Percentiles rank a stretch among this genome's conserved stretches.
Evolutionary conservation across 2,888 invertebrate genomes (phyloP).

Genomic region (Nebria brevicollis): DNA sequence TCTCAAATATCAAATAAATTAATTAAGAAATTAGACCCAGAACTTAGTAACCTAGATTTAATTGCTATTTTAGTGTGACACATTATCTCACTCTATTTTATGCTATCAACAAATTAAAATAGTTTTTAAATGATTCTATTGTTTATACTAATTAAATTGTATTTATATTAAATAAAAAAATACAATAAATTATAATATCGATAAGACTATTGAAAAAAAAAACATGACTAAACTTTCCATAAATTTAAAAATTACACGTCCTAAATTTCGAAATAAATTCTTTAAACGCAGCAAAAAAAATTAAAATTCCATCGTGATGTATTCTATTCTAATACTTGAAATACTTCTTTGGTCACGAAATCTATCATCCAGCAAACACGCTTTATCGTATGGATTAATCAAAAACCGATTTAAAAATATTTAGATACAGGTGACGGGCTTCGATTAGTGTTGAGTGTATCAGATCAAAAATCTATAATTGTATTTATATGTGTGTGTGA

Average conservation of each 20-base stretch:
- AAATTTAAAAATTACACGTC: not conserved
- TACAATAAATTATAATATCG: too few relatives aligned
- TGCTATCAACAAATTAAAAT: too few relatives aligned
- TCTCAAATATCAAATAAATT: not conserved
- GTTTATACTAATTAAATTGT: too few relatives aligned
- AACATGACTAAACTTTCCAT: not conserved
- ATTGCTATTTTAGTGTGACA: not conserved
- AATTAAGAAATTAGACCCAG: not conserved
- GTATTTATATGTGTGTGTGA: not conserved
- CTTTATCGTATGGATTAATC: not conserved
- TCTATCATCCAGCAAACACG: not conserved
- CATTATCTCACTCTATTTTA: not conserved
- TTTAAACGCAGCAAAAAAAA: not conserved
- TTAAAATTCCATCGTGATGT: not conserved
- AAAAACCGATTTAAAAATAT: not conserved
- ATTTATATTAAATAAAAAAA: too few relatives aligned
- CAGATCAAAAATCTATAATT: not conserved
- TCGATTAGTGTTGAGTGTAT: not conserved
- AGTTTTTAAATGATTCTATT: too few relatives aligned
- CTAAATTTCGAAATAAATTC: not conserved
- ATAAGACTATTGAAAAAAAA: too few relatives aligned
- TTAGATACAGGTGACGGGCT: not conserved
- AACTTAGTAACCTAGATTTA: not conserved
- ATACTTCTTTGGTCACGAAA: not conserved
- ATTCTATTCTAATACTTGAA: not conserved